phyloP scores from a whole-genome alignment of 2,888 invertebrate genomes.

The Caenorhabditis afra region DNA sequence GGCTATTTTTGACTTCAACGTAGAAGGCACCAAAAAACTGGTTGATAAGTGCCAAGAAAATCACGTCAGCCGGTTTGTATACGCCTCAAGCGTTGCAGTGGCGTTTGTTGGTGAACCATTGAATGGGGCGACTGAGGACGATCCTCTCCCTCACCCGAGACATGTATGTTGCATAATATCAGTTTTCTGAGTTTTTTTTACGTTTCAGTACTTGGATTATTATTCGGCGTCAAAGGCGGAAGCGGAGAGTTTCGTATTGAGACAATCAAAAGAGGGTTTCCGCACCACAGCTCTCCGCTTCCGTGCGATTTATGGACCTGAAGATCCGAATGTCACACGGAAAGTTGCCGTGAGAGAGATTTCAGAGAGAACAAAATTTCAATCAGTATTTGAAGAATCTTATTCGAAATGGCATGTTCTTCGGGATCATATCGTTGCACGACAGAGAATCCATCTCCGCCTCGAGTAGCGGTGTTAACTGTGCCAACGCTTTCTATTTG shows the following conservation, averaged over 20 bases:
- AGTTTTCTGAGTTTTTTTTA: background rate
- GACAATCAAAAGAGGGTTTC: conserved; percentile 20
- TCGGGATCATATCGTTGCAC: conserved; percentile 30
- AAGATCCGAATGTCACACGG: conserved; percentile 51
- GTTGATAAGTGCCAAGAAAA: conserved; percentile 15
- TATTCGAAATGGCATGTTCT: conserved; percentile 25
- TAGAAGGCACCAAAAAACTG: conserved; percentile 15
- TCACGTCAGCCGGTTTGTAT: conserved; percentile 22
- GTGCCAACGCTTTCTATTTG: conserved; percentile 26
- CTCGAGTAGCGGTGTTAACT: conserved; percentile 31
- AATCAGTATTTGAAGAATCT: conserved; percentile 39
- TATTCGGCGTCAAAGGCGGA: conserved; percentile 44
- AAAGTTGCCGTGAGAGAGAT: conserved; percentile 36
- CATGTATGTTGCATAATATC: background rate
- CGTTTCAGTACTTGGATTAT: conserved; percentile 39
- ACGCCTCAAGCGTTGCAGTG: conserved; percentile 44
- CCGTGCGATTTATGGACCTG: conserved; percentile 49
- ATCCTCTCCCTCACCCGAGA: conserved; percentile 20
- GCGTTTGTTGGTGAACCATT: conserved; percentile 35
- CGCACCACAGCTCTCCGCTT: conserved; percentile 41
- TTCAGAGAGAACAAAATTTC: no score
- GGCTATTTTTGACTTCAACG: conserved; percentile 19
- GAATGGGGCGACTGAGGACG: conserved; percentile 15
- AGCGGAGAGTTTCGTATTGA: conserved; percentile 33
- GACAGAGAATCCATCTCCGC: conserved; percentile 32